Percentiles rank a stretch among this genome's conserved stretches.
Evolutionary conservation across 2,113 vertebrate species (phyloP).

Genomic region (Mirza zaza): DNA sequence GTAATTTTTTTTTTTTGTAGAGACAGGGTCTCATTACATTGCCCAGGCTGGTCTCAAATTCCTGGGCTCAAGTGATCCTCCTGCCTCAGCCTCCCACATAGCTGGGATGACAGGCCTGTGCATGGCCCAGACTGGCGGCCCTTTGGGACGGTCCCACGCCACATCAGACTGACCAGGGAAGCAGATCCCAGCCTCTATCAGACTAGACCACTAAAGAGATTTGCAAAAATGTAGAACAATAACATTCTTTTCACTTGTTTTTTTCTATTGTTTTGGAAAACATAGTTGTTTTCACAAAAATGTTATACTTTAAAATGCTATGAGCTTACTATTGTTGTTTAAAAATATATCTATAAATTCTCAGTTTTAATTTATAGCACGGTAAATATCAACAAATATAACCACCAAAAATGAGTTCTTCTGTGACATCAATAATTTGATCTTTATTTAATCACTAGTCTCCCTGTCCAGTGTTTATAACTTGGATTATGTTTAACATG

Average conservation of each 20-base stretch:
- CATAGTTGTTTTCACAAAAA: background rate
- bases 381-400: background rate
- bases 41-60: too few species aligned
- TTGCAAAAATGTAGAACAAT: background rate
- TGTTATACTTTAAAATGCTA: background rate
- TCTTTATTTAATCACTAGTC: background rate
- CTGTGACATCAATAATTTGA: background rate
- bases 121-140: too few species aligned
- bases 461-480: background rate
- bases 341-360: background rate
- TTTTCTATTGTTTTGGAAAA: background rate
- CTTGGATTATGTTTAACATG: background rate
- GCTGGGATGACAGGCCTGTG: too few species aligned
- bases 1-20: too few species aligned
- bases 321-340: background rate
- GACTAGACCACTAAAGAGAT: background rate
- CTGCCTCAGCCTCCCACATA: too few species aligned
- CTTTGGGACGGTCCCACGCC: accelerated
- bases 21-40: too few species aligned
- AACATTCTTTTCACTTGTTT: background rate
- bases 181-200: background rate
- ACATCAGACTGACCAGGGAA: background rate
- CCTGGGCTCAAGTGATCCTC: too few species aligned
- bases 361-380: background rate
- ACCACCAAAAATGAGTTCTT: background rate